Base-by-base conservation (phyloP, 2,113 vertebrate species). In the Plotosus lineatus region DNA sequence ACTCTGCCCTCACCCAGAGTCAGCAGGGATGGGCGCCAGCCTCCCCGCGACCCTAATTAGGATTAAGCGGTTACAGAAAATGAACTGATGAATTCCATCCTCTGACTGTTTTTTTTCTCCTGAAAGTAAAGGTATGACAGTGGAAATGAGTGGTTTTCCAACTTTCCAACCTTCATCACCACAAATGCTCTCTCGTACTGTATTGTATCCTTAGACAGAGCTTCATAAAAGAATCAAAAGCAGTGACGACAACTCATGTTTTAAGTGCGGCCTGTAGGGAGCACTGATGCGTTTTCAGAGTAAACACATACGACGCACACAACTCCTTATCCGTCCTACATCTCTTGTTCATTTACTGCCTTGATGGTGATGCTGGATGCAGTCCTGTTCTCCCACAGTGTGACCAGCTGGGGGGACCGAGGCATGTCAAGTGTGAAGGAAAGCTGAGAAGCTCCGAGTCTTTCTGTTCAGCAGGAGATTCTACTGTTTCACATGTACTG, bases 261-360 rank as follows among this genome's bases (percentile, higher is more conserved):
- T 82, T 61, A 46, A 36, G 44, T 74, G 55, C 17, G 28, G 84
- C 87, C 90, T 89, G 85, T 80, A 88, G 90, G 77, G 89, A 89
- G 88, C 87, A 86, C 85, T 89, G 86, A 85, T 80, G 83, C 75
- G 80, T 80, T 80, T 74, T 77, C 60, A 85, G 78, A 65, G 74
- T 65, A 76, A 42, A 77, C n/a, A 77, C 58, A 85, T 56, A 44
- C 23, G 36, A 82, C 74, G 40, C 53, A 79, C 61, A 79, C 76
- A 73, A 40, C 42, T 40, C 36, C 71, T 80, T 78, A 51, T 83
- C 66, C 61, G 31, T 81, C 77, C 82, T 79, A 42, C 74, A 83
- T 81, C 28, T 79, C 60, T 71, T 73, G 69, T 78, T 80, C 83
- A 85, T 61, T 86, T 88, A 80, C 77, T 46, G 53, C 60, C 81